Percentiles rank a stretch among this genome's conserved stretches.
phyloP scores from a whole-genome alignment of 2,888 invertebrate species.

The Drosophila nr. medialis region DNA sequence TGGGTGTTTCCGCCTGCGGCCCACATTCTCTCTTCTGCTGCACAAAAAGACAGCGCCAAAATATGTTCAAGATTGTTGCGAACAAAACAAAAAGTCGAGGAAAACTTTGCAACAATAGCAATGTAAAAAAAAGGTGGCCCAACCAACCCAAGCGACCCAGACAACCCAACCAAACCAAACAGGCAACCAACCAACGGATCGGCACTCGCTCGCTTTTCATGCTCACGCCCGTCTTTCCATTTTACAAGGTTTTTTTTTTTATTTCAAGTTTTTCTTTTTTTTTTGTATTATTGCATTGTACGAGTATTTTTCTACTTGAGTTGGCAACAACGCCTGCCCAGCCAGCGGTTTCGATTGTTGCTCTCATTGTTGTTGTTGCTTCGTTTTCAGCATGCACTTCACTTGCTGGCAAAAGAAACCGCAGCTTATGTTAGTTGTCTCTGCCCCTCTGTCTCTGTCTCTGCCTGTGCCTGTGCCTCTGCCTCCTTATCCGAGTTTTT shows the following conservation, averaged over 20 bases:
- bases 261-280: constrained; percentile 16
- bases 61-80: constrained; percentile 77
- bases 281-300: constrained; percentile 72
- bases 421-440: constrained; percentile 69
- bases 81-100: constrained; percentile 70
- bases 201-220: constrained; percentile 67
- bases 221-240: constrained; percentile 75
- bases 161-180: constrained; percentile 23
- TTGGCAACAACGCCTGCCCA: constrained; percentile 66
- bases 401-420: constrained; percentile 70
- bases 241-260: constrained; percentile 65
- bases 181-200: constrained; percentile 28
- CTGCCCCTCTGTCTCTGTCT: constrained; percentile 5
- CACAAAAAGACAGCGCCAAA: constrained; percentile 69
- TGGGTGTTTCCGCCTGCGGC: constrained; percentile 84
- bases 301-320: constrained; percentile 80
- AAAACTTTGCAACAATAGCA: constrained; percentile 63
- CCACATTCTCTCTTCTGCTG: constrained; percentile 66
- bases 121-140: constrained; percentile 28
- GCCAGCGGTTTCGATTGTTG: constrained; percentile 54
- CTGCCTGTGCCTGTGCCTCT: background rate
- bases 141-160: constrained; percentile 33
- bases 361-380: constrained; percentile 23
- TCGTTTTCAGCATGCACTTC: constrained; percentile 66
- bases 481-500: background rate